Percentiles rank a stretch among this genome's conserved stretches.
These are phyloP conservation scores for Kryptolebias ocellatus DNA, from an alignment of 2,797 vertebrate genomes.

Conservation along the genomic window DNA sequence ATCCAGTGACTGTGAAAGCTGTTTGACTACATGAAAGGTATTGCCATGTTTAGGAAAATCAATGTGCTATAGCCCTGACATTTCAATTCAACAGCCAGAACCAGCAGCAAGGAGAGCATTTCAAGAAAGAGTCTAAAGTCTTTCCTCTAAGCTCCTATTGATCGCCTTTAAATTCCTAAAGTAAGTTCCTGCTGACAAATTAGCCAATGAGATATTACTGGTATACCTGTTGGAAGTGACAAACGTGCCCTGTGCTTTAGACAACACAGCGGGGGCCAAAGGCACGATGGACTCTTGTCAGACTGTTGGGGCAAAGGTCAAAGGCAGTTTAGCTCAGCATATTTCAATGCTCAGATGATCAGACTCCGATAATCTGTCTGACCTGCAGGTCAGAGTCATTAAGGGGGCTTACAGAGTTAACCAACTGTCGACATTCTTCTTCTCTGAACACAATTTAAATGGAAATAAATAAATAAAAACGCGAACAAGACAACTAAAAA, in stretches of 20 bases:
- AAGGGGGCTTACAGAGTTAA: slow-evolving; percentile 41
- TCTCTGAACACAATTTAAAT: neutral
- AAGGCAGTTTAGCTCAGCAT: slow-evolving; percentile 28
- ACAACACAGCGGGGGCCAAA: slow-evolving; percentile 3
- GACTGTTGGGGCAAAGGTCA: slow-evolving; percentile 43
- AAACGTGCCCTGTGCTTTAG: neutral
- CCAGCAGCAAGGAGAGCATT: neutral
- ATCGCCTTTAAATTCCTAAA: neutral
- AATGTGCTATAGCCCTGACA: neutral
- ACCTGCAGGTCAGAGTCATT: slow-evolving; percentile 51
- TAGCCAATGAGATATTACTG: neutral
- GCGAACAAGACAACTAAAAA: neutral
- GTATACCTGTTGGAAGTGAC: neutral
- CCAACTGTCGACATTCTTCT: slow-evolving; percentile 46
- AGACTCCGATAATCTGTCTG: slow-evolving; percentile 50
- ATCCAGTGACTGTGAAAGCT: neutral
- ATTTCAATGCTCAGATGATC: slow-evolving; percentile 32
- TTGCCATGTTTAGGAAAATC: neutral
- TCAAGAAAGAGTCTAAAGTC: neutral
- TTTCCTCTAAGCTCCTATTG: neutral
- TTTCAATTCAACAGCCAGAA: neutral
- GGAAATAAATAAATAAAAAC: neutral
- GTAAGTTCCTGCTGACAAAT: neutral
- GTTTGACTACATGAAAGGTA: neutral
- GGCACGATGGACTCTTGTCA: slow-evolving; percentile 30